phyloP scores from a whole-genome alignment of 2,888 invertebrate species.

The Synanthedon tipuliformis region DNA sequence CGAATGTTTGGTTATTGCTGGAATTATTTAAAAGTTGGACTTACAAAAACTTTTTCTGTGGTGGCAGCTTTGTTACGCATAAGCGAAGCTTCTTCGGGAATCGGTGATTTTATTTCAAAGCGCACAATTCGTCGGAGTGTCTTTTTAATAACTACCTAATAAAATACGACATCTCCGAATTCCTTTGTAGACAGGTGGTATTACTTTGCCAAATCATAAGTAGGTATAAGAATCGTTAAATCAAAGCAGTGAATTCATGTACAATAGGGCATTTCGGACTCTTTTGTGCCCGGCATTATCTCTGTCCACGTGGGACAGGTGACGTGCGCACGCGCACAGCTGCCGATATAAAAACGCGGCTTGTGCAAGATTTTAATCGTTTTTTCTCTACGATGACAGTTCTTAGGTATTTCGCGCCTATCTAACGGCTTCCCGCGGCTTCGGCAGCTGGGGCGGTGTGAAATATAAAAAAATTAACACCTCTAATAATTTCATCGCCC shows the following conservation, averaged over 20 bases:
- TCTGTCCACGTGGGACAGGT: conserved; percentile 65
- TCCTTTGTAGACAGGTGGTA: conserved; percentile 27
- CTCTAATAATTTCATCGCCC: not conserved
- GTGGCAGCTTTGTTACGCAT: no score
- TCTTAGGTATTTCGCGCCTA: conserved; percentile 53
- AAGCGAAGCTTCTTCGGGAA: no score
- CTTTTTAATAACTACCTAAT: not conserved
- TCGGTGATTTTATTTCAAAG: no score
- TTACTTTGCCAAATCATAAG: conserved; percentile 8
- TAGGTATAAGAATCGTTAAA: conserved; percentile 35
- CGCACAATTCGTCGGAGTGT: not conserved
- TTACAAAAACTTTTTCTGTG: no score
- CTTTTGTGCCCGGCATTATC: conserved; percentile 49
- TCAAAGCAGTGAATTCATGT: conserved; percentile 38
- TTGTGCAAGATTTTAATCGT: conserved; percentile 67
- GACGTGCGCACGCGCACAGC: conserved; percentile 61
- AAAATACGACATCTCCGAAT: conserved; percentile 9
- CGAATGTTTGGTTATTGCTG: no score
- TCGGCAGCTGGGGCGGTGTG: conserved; percentile 31
- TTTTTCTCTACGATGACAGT: conserved; percentile 56
- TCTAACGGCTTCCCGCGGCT: conserved; percentile 34
- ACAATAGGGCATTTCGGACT: conserved; percentile 43
- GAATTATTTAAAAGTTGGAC: no score
- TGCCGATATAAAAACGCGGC: conserved; percentile 51
- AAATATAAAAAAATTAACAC: not conserved